Evolutionary conservation across 2,888 invertebrate genomes (phyloP).

Genomic region (Campoletis raptor): DNA sequence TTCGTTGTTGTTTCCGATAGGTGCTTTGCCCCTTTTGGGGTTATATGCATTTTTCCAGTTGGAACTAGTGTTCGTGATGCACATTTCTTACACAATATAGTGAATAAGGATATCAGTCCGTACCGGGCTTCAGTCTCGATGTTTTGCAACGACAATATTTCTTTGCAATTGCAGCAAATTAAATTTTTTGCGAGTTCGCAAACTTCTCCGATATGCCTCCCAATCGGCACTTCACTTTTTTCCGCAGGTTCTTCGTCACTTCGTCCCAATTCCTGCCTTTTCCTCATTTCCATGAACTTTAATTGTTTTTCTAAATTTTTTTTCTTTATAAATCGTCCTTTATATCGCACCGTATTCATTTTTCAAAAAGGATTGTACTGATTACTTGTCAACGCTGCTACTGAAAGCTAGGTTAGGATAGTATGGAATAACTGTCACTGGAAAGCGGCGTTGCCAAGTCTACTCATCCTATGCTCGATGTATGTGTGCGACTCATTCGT

Average conservation of each 20-base stretch:
- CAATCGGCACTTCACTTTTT: not conserved
- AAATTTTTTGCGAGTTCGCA: not conserved
- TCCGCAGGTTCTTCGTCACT: not conserved
- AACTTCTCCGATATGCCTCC: not conserved
- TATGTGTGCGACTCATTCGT: no score
- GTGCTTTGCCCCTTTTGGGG: not conserved
- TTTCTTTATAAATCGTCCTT: not conserved
- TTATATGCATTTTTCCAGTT: not conserved
- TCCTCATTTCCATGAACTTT: not conserved
- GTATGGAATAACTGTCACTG: no score
- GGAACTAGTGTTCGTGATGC: not conserved
- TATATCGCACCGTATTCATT: no score
- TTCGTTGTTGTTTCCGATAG: constrained; percentile 1
- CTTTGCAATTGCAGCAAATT: not conserved
- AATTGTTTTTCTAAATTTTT: not conserved
- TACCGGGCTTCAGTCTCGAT: not conserved
- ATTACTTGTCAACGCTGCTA: no score
- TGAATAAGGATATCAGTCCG: constrained; percentile 1
- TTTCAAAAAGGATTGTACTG: no score
- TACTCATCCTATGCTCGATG: no score
- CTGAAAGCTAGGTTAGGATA: no score
- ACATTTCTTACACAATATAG: not conserved
- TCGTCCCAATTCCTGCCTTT: not conserved
- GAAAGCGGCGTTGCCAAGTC: no score
- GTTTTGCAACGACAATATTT: not conserved